Base-by-base conservation (phyloP, 2,888 invertebrate genomes). In the Coecobrya sp. region DNA sequence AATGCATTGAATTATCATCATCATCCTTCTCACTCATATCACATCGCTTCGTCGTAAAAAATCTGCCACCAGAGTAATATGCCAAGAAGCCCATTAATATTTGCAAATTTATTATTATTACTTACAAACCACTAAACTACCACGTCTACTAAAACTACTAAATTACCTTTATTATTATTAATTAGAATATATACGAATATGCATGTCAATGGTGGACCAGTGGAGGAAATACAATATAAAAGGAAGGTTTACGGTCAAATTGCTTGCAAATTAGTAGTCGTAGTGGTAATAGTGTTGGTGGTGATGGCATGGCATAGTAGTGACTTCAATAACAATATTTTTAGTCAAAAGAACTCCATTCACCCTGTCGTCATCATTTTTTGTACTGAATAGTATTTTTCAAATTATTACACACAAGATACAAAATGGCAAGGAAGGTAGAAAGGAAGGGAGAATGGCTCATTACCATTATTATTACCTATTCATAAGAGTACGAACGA, bases 21-120 rank as follows among this genome's bases (percentile, higher is more conserved):
- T 27, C 86, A 22, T 86, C 52, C 49, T 70, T 19, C 49, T 45
- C 76, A 45, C 45, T 45, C 73, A 11, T 25, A 27, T 42, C 79
- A 49, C 79, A 76, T 76, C 22, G 45, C 73, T 25, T 49, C n/a
- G 25, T 87, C 87, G 25, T 76, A 86, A 70, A 86, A 52, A 52
- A 25, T 49, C 25, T 45, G 42, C n/a, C n/a, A n/a, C n/a, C n/a
- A 55, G 36, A 73, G 36, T 25, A 87, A 73, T 62, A 65, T 76
- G 90, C 86, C 86, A 79, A 65, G 90, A 84, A 73, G 86, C 79
- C 52, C 90, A 90, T 90, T 90, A 86, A 76, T 86, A 84, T 52
- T 81, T 88, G 88, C 81, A 88, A 88, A 88, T 88, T 88, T 88
- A 88, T 76, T 87, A 87, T 55, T 87, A 76, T 81, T 81, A 81